Base-by-base conservation (phyloP, 2,888 invertebrate genomes). In the Lissonota sp. region DNA sequence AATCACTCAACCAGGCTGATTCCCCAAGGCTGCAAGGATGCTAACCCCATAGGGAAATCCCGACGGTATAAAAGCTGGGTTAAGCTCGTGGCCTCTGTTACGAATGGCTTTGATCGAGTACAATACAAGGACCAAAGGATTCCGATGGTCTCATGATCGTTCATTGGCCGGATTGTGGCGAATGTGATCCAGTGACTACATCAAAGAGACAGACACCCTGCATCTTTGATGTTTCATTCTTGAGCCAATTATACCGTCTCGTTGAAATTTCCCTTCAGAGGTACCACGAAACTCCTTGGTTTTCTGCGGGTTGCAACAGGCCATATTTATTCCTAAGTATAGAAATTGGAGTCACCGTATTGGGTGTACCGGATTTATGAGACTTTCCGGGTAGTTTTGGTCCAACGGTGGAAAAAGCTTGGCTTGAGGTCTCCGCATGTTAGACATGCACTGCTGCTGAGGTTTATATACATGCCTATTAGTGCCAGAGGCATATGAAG, bases 401-500 rank as follows among this genome's bases (percentile, higher is more conserved):
- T 3, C 12, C 53, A 26, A 8, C 26, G 37, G 37, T 53, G 14
- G 6, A 46, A 57, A 57, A 37, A 5, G 42, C 67, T 69, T 10
- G 26, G 57, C 57, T 16, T 7, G 26, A 44, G 26, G 44, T 40
- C 44, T 46, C 46, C 42, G 44, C 14, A 46, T 51, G 58, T 72
- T 49, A 64, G 69, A 37, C 40, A 53, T n/a, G 53, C 14, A 60
- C 53, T 53, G 10, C 12, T 62, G 16, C 49, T 16, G 64, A 71
- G 42, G 39, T 51, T 40, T 44, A 44, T 55, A 69, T 60, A 63
- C 49, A 53, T 83, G 75, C 57, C 78, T 83, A 82, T 82, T 79
- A 80, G 82, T 75, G 63, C 69, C 70, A 74, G 69, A 40, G 78
- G 71, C 73, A 55, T 63, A 75, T 75, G 75, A 73, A 64, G 72